phyloP scores from a whole-genome alignment of 37 sponge, comb jelly and placozoan species.

The Theonella swinhoei region DNA sequence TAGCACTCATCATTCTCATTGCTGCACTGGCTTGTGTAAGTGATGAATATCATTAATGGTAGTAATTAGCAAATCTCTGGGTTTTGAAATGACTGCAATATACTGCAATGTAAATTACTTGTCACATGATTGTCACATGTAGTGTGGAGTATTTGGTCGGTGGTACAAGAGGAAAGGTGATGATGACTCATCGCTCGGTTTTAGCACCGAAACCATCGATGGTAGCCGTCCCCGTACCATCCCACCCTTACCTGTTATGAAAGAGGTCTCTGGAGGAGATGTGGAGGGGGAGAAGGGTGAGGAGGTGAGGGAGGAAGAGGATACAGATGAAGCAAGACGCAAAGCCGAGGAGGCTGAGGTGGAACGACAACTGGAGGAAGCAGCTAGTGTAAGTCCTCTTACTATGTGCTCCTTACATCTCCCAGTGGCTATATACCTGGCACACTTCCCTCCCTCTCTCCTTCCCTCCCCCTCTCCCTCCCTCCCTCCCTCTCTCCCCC shows the following conservation, averaged over 20 bases:
- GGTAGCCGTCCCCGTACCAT: slow-evolving; percentile 17
- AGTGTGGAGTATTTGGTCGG: slow-evolving; percentile 37
- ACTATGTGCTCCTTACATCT: neutral
- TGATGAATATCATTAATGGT: neutral
- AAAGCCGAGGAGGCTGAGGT: slow-evolving; percentile 9
- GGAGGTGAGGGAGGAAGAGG: neutral
- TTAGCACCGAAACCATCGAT: slow-evolving; percentile 10
- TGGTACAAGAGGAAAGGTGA: slow-evolving; percentile 30
- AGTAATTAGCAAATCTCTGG: neutral
- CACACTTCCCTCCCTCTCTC: neutral
- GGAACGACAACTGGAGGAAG: slow-evolving; percentile 19
- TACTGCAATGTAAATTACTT: too few relatives aligned
- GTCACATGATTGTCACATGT: neutral
- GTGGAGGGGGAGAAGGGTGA: neutral
- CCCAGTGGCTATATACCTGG: neutral
- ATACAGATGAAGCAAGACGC: neutral
- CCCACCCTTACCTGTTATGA: slow-evolving; percentile 29
- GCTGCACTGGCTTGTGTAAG: slow-evolving; percentile 21
- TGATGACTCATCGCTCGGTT: neutral
- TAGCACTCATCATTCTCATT: slow-evolving; percentile 26
- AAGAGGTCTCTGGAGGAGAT: neutral
- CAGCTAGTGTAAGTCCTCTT: neutral
- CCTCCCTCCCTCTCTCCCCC: neutral
- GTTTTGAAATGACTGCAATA: too few relatives aligned
- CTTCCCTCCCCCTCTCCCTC: neutral